Evolutionary conservation across 2,797 vertebrate species (phyloP).

Genomic region (Scyliorhinus canicula): DNA sequence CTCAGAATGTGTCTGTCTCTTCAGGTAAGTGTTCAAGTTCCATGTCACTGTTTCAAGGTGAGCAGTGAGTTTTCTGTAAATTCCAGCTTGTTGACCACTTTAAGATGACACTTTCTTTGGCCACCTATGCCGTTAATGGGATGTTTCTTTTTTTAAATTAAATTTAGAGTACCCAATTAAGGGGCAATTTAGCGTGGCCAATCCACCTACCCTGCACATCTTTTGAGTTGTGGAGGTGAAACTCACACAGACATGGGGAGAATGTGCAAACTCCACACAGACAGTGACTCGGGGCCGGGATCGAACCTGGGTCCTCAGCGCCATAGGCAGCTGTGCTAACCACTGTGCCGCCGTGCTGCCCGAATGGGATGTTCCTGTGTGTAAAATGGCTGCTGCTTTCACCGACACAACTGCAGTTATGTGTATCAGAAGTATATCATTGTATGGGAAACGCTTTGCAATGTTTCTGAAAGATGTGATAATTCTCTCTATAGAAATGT

Average conservation of each 20-base stretch:
- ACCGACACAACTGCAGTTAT: not conserved
- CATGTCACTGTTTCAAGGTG: not conserved
- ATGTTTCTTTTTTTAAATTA: too few relatives aligned
- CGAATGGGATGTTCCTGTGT: not conserved
- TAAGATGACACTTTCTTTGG: not conserved
- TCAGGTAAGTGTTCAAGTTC: not conserved
- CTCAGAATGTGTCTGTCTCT: not conserved
- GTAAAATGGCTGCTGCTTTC: not conserved
- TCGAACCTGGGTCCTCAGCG: too few relatives aligned
- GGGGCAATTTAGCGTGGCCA: too few relatives aligned
- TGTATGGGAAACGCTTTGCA: not conserved
- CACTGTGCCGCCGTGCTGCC: too few relatives aligned
- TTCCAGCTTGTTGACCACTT: not conserved
- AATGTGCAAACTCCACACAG: too few relatives aligned
- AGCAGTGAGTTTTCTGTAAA: not conserved
- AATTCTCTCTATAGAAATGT: not conserved
- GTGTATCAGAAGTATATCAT: not conserved
- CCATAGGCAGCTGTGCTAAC: too few relatives aligned
- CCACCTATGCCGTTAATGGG: not conserved
- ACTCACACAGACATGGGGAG: too few relatives aligned
- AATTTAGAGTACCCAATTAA: too few relatives aligned
- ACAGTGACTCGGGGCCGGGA: too few relatives aligned
- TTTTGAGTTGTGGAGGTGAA: too few relatives aligned
- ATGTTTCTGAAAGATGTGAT: not conserved
- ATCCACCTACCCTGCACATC: too few relatives aligned